Evolutionary conservation across 2,888 invertebrate species (phyloP), one percentile per base, ranked within the genome.

Genomic region (Arctia plantaginis): DNA sequence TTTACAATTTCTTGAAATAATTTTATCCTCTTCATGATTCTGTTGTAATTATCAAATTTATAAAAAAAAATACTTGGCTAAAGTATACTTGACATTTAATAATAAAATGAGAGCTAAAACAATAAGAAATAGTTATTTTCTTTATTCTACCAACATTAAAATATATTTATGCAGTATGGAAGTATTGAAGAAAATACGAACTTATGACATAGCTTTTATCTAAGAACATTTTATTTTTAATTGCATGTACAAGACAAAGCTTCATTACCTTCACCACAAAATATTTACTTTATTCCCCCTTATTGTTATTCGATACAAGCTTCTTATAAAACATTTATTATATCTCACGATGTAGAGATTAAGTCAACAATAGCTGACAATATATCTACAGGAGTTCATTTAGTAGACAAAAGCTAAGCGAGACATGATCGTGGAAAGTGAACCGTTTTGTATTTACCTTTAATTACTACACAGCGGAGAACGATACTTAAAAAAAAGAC

Each of bases 401-500:
- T 93, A 90, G 87, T 88, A 93, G 93, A 95, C 93, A 94, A 95
- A 93, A 92, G 92, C 89, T 83, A 88, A 89, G 86, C 89, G 89
- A 85, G 89, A 89, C 88, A 89, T 86, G 89, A 90, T 90, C 86
- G 84, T 77, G 80, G 90, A 88, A 93, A 95, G 92, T 92, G 93
- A 87, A 94, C 90, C 94, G 91, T 92, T 95, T 94, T 93, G 93
- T 95, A 93, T 95, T 95, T 95, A 95, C 94, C 93, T 95, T 95
- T 95, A 95, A 95, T 95, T 95, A 95, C 90, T 92, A 94, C 94
- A 94, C 90, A 89, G 87, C 77, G 87, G 77, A 75, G 85, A 87
- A 88, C 75, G 79, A 85, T 83, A 89, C 87, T 87, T 88, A 88
- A 89, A 87, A 88, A 82, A 73, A 55, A 27, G 74, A 33, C 12